phyloP scores from a whole-genome alignment of 2,888 invertebrate genomes.

The Morpho achilles region DNA sequence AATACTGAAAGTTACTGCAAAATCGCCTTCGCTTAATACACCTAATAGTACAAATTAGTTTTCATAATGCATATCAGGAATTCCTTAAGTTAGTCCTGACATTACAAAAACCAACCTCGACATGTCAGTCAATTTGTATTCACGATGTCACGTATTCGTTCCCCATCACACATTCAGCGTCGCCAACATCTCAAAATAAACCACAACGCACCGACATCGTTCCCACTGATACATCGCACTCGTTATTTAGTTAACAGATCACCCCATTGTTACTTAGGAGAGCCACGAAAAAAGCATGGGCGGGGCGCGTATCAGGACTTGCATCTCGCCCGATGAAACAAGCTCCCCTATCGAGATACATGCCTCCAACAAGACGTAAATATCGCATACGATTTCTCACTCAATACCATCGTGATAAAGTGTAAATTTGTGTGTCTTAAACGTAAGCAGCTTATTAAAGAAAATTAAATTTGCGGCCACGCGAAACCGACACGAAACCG shows the following conservation, averaged over 20 bases:
- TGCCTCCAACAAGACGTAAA: slow-evolving; percentile 56
- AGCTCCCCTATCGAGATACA: slow-evolving; percentile 68
- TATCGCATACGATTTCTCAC: slow-evolving; percentile 32
- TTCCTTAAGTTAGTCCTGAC: too few relatives aligned
- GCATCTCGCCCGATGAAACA: slow-evolving; percentile 72
- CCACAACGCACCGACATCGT: slow-evolving; percentile 46
- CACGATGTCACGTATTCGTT: neutral
- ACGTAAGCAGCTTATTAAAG: slow-evolving; percentile 66
- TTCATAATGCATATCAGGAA: too few relatives aligned
- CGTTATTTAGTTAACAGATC: slow-evolving; percentile 78
- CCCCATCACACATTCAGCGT: slow-evolving; percentile 16
- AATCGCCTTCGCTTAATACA: too few relatives aligned
- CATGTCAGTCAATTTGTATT: neutral
- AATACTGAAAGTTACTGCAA: too few relatives aligned
- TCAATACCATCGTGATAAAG: slow-evolving; percentile 35
- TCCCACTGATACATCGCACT: slow-evolving; percentile 58
- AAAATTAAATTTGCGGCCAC: slow-evolving; percentile 76
- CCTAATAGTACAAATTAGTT: too few relatives aligned
- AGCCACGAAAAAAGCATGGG: slow-evolving; percentile 77
- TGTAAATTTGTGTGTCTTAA: slow-evolving; percentile 30
- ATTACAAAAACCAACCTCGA: too few relatives aligned
- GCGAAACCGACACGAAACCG: slow-evolving; percentile 66
- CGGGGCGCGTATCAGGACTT: slow-evolving; percentile 63
- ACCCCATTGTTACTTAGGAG: slow-evolving; percentile 73
- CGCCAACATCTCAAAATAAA: slow-evolving; percentile 34